A percentile compares a stretch with the other conserved stretches of the same genome.
Evolutionary conservation across 2,113 vertebrate genomes (phyloP).

Genomic region (Rhinichthys klamathensis): DNA sequence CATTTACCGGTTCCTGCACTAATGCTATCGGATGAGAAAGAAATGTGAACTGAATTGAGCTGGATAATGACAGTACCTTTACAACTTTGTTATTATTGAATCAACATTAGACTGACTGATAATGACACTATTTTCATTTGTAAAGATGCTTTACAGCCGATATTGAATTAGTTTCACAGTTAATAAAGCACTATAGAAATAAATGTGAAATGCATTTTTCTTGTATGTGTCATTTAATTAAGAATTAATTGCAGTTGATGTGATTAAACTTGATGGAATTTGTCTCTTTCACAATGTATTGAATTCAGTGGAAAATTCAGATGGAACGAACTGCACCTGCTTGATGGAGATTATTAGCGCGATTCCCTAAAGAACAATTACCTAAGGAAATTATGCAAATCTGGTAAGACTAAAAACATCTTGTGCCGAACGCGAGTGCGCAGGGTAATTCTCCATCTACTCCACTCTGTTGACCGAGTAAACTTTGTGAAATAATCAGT

Average conservation of each 20-base stretch:
- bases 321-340: not conserved
- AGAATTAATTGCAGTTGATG: not conserved
- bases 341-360: not conserved
- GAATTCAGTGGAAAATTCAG: not conserved
- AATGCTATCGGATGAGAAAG: not conserved
- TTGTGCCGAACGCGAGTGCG: not conserved
- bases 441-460: not conserved
- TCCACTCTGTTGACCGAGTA: not conserved
- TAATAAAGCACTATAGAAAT: no score
- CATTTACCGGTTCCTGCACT: not conserved
- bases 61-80: not conserved
- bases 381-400: not conserved
- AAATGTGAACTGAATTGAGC: not conserved
- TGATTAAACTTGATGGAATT: not conserved
- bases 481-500: not conserved
- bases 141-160: not conserved
- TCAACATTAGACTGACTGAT: not conserved
- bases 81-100: not conserved
- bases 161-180: not conserved
- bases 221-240: not conserved
- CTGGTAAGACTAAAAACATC: not conserved
- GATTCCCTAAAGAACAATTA: not conserved
- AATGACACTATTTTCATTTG: not conserved
- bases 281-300: not conserved
- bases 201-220: not conserved